Evolutionary conservation across 2,888 invertebrate species (phyloP), one percentile per base, ranked within the genome.

Genomic region (Sicus ferrugineus): DNA sequence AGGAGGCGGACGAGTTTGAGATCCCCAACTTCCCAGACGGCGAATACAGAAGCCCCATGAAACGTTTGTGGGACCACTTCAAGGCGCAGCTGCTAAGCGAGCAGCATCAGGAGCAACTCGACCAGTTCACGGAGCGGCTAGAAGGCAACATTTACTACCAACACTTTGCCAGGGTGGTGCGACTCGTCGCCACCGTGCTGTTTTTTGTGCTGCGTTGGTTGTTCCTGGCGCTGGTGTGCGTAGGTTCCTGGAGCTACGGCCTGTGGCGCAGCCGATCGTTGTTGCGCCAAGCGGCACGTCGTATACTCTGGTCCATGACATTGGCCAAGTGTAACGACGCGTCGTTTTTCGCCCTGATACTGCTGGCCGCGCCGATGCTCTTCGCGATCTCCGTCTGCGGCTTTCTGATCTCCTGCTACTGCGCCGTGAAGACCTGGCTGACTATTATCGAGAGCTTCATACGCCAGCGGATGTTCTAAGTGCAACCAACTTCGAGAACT

Each of bases 241-340:
- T 73, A 1, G 42, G 52, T 31, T 56, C 34, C 46, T 63, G 69
- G 63, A 65, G 54, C 19, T 68, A 63, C 48, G 73, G 71, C 0
- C 52, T 78, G 4, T 76, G 76, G 76, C 75, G 70, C 4, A 71
- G 73, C 70, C 75, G 76, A 61, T 71, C 70, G 4, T 68, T 76
- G 58, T 52, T 81, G 69, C 78, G 79, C 38, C 71, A 69, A 65
- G 21, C 73, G 3, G 52, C 74, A 23, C 78, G 82, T 4, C 71
- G 77, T 7, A 3, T 82, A 16, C 73, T 82, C 21, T 82, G 83
- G 83, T 76, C 77, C 66, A 67, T 81, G 72, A 80, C 80, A 38
- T 74, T 80, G 69, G 76, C 77, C 50, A 80, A 79, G 68, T 75
- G 75, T 7, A 72, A 75, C 26, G 81, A 82, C 66, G 56, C 72